Evolutionary conservation across 2,888 invertebrate genomes (phyloP).

Genomic region (Ichneumon xanthorius): DNA sequence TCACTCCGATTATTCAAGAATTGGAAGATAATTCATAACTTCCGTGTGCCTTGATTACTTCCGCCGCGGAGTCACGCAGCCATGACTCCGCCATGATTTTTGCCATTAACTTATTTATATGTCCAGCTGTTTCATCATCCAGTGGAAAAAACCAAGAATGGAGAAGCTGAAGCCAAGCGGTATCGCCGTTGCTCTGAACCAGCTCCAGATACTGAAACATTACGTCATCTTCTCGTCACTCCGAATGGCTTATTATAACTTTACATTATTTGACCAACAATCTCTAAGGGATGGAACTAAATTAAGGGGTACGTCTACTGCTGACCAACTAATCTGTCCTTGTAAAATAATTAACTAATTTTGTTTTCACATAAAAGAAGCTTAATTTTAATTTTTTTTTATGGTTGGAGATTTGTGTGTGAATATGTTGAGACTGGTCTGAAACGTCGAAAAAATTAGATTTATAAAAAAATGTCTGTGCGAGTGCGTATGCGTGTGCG

Average conservation of each 20-base stretch:
- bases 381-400: too few species aligned
- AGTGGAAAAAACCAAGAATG: constrained; percentile 92
- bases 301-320: background rate
- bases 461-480: too few species aligned
- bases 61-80: constrained; percentile 2
- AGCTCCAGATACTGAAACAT: constrained; percentile 88
- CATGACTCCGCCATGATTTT: background rate
- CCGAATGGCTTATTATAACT: background rate
- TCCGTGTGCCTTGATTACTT: constrained; percentile 30
- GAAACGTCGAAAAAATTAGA: too few species aligned
- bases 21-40: constrained; percentile 23
- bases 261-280: background rate
- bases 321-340: background rate
- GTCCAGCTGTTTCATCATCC: constrained; percentile 91
- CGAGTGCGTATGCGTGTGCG: too few species aligned
- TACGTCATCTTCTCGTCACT: background rate
- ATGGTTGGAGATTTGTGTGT: too few species aligned
- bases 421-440: too few species aligned
- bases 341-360: background rate
- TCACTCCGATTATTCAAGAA: constrained; percentile 21
- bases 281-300: background rate
- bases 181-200: constrained; percentile 91
- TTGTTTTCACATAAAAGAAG: too few species aligned
- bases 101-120: constrained; percentile 77
- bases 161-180: constrained; percentile 93